These are phyloP conservation scores for Lasius platythorax DNA, from an alignment of 2,888 invertebrate species.

Conservation along the genomic window DNA sequence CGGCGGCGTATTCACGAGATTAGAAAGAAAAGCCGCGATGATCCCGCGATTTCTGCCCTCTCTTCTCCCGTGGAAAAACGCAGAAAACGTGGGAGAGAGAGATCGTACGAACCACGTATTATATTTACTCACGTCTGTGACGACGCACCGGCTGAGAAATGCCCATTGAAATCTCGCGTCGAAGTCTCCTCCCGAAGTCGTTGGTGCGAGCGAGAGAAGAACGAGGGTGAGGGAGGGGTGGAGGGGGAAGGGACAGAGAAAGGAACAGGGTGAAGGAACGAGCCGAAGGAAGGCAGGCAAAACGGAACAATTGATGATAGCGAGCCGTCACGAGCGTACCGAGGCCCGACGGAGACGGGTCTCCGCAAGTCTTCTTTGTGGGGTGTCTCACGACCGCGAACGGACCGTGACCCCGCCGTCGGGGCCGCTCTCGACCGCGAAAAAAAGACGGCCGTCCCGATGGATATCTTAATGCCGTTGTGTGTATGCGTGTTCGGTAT, in stretches of 20 bases:
- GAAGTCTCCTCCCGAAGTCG: slow-evolving; percentile 64
- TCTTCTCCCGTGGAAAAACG: not conserved
- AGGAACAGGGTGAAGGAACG: slow-evolving; percentile 44
- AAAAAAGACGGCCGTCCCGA: slow-evolving; percentile 74
- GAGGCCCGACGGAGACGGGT: slow-evolving; percentile 60
- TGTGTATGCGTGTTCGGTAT: slow-evolving; percentile 60
- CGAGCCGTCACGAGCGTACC: slow-evolving; percentile 76
- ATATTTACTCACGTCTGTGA: slow-evolving; percentile 70
- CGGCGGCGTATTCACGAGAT: slow-evolving; percentile 44
- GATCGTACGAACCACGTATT: slow-evolving; percentile 50
- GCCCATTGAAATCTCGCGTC: slow-evolving; percentile 79
- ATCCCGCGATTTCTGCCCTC: slow-evolving; percentile 19
- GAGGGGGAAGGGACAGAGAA: not conserved
- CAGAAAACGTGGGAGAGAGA: slow-evolving; percentile 16
- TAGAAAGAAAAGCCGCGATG: slow-evolving; percentile 50
- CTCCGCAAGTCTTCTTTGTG: slow-evolving; percentile 66
- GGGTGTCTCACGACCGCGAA: slow-evolving; percentile 77
- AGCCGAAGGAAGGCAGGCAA: slow-evolving; percentile 66
- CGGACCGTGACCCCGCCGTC: slow-evolving; percentile 77
- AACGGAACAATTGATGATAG: slow-evolving; percentile 82
- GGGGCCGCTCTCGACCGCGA: slow-evolving; percentile 56
- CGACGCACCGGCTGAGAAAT: slow-evolving; percentile 71
- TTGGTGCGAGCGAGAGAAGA: slow-evolving; percentile 15
- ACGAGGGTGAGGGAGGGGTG: not conserved
- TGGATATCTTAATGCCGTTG: slow-evolving; percentile 78